Evolutionary conservation across 2,797 vertebrate species (phyloP), one percentile per base, ranked within the genome.

Genomic region (Aeoliscus strigatus): DNA sequence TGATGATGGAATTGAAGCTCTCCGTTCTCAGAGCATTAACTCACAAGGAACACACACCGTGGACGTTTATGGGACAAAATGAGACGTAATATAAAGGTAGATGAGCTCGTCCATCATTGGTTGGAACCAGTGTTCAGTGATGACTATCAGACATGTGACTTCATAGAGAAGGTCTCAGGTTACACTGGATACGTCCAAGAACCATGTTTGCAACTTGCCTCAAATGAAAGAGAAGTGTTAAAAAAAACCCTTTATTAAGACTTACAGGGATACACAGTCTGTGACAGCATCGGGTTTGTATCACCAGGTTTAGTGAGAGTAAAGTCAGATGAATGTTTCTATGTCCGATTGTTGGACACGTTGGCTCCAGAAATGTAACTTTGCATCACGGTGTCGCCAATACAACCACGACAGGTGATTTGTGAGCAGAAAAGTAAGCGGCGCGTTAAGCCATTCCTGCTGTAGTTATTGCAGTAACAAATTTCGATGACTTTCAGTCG

Each of bases 11-110:
- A 61, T 52, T 48, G 13, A 55, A 64, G 63, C 69, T 67, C n/a
- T n/a, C n/a, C n/a, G 47, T 70, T 70, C 45, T 51, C 34, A 36
- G 52, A 6, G 44, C 57, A 28, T 39, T 57, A 49, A 68, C 61
- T 73, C 60, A 57, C 35, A 30, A 17, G 34, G 34, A 67, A 45
- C 44, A 54, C 47, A 59, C 64, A 51, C 39, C 16, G 6, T 14
- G 38, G 51, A 61, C 61, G 66, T 62, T 74, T 60, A 70, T 75
- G 68, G 67, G 35, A 66, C 58, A 66, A 13, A 39, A 66, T 61
- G 70, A 70, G 39, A 31, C 45, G 59, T 58, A 29, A 62, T 68
- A 41, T 43, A 47, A 47, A 55, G 51, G 54, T 38, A 53, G 66
- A 73, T 58, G 45, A 70, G 63, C 25, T 30, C 14, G 55, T 75